Percentiles rank a stretch among this genome's conserved stretches.
These are phyloP conservation scores for Chymomyza procnemis DNA, from an alignment of 2,888 invertebrate species.

Conservation along the genomic window DNA sequence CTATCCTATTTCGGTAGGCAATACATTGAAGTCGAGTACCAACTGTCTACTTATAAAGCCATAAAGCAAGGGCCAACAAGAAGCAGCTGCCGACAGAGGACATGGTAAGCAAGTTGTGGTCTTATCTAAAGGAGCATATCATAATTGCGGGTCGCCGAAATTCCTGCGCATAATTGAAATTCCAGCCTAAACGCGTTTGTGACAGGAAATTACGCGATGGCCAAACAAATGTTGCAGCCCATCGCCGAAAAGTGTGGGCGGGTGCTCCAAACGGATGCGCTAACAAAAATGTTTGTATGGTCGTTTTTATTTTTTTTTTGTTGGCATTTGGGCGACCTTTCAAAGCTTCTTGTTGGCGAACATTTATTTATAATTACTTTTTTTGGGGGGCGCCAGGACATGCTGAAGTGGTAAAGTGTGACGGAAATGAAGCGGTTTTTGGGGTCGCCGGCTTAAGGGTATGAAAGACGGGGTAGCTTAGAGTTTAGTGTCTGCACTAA, in stretches of 20 bases:
- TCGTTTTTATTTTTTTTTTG: conserved; percentile 1
- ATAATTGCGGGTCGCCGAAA: conserved; percentile 52
- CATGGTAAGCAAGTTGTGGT: conserved; percentile 21
- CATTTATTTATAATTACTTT: conserved; percentile 11
- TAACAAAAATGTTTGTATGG: conserved; percentile 26
- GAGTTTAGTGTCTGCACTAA: not conserved
- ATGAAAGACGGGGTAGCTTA: not conserved
- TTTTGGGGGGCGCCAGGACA: not conserved
- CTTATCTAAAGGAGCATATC: conserved; percentile 46
- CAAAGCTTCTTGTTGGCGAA: not conserved
- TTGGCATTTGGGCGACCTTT: conserved; percentile 10
- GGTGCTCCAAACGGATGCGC: conserved; percentile 39
- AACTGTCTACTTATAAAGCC: conserved; percentile 36
- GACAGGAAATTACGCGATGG: conserved; percentile 65
- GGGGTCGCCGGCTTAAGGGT: not conserved
- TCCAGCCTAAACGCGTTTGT: conserved; percentile 70
- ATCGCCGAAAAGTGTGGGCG: not conserved
- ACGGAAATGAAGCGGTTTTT: conserved; percentile 5
- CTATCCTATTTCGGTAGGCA: no score
- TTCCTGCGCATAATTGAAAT: conserved; percentile 70
- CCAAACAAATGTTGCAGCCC: conserved; percentile 32
- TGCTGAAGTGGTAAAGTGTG: not conserved
- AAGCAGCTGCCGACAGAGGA: conserved; percentile 5
- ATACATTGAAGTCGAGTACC: not conserved
- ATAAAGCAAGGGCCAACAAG: conserved; percentile 26